phyloP scores from a whole-genome alignment of 2,888 invertebrate species.

The Liodrosophila aerea region DNA sequence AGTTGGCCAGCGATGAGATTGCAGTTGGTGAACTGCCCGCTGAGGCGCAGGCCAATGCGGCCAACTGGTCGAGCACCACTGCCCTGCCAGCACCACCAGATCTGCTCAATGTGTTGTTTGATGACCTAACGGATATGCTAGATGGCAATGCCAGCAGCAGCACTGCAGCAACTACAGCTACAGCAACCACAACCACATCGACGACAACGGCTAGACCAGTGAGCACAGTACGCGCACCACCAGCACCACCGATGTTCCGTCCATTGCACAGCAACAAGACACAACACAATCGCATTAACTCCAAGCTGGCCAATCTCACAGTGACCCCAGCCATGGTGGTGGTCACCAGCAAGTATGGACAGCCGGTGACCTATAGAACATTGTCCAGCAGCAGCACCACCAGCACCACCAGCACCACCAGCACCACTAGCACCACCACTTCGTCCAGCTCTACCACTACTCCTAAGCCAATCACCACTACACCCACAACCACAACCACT shows the following conservation, averaged over 20 bases:
- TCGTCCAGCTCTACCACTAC: slow-evolving; percentile 26
- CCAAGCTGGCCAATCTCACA: slow-evolving; percentile 77
- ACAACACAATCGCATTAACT: slow-evolving; percentile 68
- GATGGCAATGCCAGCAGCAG: slow-evolving; percentile 30
- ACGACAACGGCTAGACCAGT: slow-evolving; percentile 26
- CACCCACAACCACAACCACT: slow-evolving; percentile 25
- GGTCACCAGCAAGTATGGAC: slow-evolving; percentile 57
- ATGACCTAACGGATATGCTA: slow-evolving; percentile 73
- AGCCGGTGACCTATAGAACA: slow-evolving; percentile 61
- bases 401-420: slow-evolving; percentile 12
- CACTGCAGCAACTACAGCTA: too few relatives aligned
- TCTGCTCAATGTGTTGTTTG: slow-evolving; percentile 64
- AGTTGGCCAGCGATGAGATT: slow-evolving; percentile 59
- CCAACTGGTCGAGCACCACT: slow-evolving; percentile 35
- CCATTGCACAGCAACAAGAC: slow-evolving; percentile 66
- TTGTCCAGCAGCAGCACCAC: slow-evolving; percentile 24
- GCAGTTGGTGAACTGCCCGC: slow-evolving; percentile 67
- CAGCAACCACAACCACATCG: neutral
- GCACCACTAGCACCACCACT: slow-evolving; percentile 22
- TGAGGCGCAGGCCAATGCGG: slow-evolving; percentile 51
- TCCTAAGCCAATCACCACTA: slow-evolving; percentile 10
- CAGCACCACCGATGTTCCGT: slow-evolving; percentile 72
- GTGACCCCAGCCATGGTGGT: slow-evolving; percentile 65
- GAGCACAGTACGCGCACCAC: slow-evolving; percentile 44
- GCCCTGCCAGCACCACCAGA: slow-evolving; percentile 37